A percentile compares a stretch with the other conserved stretches of the same genome.
These are phyloP conservation scores for Lepilemur septentrionalis DNA, from an alignment of 2,797 vertebrate genomes.

Conservation along the genomic window DNA sequence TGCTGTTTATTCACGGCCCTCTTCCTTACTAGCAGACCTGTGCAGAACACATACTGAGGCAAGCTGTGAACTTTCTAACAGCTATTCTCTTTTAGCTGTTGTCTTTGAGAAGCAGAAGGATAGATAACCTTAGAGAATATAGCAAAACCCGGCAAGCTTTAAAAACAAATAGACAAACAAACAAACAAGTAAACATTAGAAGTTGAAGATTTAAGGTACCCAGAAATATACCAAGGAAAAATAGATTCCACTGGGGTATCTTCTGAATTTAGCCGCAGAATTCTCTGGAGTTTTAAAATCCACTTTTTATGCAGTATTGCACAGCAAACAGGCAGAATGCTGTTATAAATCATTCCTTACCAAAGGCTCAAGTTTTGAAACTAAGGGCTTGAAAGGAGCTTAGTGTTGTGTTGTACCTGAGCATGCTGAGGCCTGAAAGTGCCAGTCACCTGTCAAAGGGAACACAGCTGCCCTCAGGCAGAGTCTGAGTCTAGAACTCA, in stretches of 20 bases:
- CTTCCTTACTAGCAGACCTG: not conserved
- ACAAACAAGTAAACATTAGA: not conserved
- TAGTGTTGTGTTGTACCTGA: not conserved
- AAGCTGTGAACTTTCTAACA: not conserved
- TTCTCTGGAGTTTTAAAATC: not conserved
- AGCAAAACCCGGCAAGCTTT: not conserved
- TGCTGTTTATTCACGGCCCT: not conserved
- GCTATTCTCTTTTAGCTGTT: not conserved
- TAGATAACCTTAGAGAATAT: not conserved
- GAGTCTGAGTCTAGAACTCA: not conserved
- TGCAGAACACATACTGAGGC: not conserved
- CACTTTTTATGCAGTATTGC: not conserved
- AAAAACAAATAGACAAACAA: not conserved
- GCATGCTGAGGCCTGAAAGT: not conserved
- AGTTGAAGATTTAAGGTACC: not conserved
- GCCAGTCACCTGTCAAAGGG: not conserved
- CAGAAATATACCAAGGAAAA: not conserved
- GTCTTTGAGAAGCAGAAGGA: not conserved
- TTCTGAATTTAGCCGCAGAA: not conserved
- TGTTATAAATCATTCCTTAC: not conserved
- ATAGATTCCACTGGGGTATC: not conserved
- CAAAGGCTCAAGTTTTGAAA: not conserved
- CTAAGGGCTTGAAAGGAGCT: not conserved
- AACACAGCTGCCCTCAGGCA: not conserved
- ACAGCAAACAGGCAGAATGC: too few relatives aligned